Evolutionary conservation across 2,888 invertebrate species (phyloP).

Genomic region (Tenodera sinensis): DNA sequence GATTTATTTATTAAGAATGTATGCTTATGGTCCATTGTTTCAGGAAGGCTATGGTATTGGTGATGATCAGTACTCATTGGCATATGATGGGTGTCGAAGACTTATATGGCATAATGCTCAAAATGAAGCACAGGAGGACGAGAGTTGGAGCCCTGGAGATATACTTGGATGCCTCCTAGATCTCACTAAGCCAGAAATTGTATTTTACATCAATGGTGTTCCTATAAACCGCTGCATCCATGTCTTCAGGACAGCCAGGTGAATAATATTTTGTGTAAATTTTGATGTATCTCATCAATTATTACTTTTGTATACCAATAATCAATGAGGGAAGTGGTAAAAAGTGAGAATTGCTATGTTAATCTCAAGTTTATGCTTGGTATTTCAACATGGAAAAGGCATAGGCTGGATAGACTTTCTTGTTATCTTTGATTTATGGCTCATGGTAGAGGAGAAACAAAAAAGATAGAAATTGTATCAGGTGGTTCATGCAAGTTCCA

Average conservation of each 20-base stretch:
- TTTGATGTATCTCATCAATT: neutral
- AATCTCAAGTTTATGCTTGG: no score
- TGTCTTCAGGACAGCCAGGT: slow-evolving; percentile 75
- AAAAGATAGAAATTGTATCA: no score
- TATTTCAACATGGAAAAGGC: no score
- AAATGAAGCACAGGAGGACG: slow-evolving; percentile 53
- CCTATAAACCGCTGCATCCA: slow-evolving; percentile 65
- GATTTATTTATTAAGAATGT: no score
- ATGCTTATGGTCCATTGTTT: slow-evolving; percentile 27
- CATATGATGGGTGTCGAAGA: slow-evolving; percentile 89
- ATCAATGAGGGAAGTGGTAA: no score
- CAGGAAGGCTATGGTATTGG: slow-evolving; percentile 95
- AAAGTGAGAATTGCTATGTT: no score
- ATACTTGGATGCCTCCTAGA: slow-evolving; percentile 82
- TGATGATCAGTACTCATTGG: slow-evolving; percentile 83
- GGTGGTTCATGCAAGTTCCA: no score
- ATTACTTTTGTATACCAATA: no score
- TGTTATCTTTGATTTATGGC: no score
- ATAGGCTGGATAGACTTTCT: no score
- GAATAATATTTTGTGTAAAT: neutral
- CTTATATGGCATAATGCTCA: slow-evolving; percentile 87
- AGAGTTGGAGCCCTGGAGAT: slow-evolving; percentile 80
- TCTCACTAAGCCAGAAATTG: slow-evolving; percentile 64
- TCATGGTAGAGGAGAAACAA: no score
- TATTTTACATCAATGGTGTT: slow-evolving; percentile 81